Conservation (phyloP, 2,113 vertebrate genomes). For the Pao palembangensis region DNA sequence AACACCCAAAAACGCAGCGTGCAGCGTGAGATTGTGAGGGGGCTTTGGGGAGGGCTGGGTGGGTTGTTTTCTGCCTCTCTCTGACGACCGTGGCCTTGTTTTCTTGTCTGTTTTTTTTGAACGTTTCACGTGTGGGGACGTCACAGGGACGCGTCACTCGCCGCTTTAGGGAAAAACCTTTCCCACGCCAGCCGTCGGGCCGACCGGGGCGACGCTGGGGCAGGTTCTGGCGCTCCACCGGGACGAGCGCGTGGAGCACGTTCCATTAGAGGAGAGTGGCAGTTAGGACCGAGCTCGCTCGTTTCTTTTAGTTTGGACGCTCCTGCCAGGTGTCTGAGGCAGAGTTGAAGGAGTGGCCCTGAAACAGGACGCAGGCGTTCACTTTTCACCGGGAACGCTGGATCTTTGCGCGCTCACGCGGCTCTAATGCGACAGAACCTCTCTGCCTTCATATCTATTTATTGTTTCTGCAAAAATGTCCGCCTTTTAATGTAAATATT, state of each 20-base stretch:
- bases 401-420: conserved; percentile 8
- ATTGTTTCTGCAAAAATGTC: conserved; percentile 67
- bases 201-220: conserved; percentile 19
- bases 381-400: conserved; percentile 5
- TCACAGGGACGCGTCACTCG: conserved; percentile 18
- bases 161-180: conserved; percentile 4
- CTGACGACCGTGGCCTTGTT: conserved; percentile 67
- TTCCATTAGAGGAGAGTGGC: conserved; percentile 61
- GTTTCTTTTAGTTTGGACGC: conserved; percentile 9
- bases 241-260: conserved; percentile 58
- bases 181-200: conserved; percentile 33
- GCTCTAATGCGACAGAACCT: too few relatives aligned
- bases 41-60: conserved; percentile 18
- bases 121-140: conserved; percentile 26
- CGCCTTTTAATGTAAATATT: conserved; percentile 75
- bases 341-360: conserved; percentile 7
- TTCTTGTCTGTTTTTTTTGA: conserved; percentile 6
- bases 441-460: conserved; percentile 61
- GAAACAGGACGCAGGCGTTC: conserved; percentile 22
- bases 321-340: conserved; percentile 25
- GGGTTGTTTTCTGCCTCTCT: conserved; percentile 64
- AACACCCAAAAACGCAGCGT: conserved; percentile 16
- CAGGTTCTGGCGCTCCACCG: conserved; percentile 35
- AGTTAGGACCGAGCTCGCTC: conserved; percentile 32
- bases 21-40: conserved; percentile 69